phyloP scores from a whole-genome alignment of 2,113 vertebrate species.

The human (Homo sapiens) region DNA sequence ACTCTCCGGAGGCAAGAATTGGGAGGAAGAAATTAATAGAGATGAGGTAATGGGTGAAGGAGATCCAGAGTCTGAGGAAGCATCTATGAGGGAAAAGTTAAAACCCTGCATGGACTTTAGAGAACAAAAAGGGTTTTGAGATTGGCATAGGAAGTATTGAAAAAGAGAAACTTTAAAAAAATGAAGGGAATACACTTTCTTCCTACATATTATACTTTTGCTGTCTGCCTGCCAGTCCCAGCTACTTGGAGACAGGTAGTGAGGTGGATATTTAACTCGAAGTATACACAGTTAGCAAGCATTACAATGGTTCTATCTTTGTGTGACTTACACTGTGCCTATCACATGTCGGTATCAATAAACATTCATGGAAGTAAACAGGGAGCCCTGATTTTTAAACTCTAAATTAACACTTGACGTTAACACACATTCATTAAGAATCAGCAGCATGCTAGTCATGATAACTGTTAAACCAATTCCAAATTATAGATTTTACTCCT shows the following conservation, averaged over 20 bases:
- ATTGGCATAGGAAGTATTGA: accelerated
- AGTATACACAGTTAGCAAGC: accelerated
- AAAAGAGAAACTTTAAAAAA: neutral
- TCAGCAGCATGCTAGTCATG: accelerated
- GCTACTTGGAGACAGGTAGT: accelerated
- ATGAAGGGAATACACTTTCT: accelerated
- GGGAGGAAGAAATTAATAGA: neutral
- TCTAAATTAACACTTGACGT: neutral
- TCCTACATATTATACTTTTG: accelerated
- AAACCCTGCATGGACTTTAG: accelerated
- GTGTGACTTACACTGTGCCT: accelerated
- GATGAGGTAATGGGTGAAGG: accelerated
- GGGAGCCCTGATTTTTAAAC: neutral
- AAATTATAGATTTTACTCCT: neutral
- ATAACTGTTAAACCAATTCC: neutral
- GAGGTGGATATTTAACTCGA: neutral
- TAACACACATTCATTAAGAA: neutral
- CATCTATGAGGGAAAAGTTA: neutral
- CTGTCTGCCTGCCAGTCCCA: neutral
- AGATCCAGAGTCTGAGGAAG: too few species aligned
- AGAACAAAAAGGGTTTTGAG: neutral
- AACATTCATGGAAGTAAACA: neutral
- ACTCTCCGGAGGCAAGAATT: neutral
- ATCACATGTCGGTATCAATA: accelerated
- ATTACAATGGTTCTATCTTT: accelerated